Percentiles rank a stretch among this genome's conserved stretches.
phyloP scores from a whole-genome alignment of 1,140 invertebrate genomes.

The Drosophila tropicalis region DNA sequence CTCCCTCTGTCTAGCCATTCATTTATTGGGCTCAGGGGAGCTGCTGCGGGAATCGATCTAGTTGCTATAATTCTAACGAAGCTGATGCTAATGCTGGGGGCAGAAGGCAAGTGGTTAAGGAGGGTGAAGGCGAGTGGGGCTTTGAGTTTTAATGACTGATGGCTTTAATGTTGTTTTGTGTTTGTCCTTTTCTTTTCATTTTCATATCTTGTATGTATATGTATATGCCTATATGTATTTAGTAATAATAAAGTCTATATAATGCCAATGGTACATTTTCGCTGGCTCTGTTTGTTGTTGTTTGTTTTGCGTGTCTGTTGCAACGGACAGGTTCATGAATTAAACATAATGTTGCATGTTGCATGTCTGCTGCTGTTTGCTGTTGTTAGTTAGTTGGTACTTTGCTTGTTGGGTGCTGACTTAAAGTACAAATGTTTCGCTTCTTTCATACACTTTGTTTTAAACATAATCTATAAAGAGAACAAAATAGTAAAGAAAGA shows the following conservation, averaged over 20 bases:
- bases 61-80: background rate
- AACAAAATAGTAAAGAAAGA: background rate
- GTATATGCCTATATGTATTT: background rate
- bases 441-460: constrained; percentile 13
- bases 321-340: background rate
- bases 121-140: too few relatives aligned
- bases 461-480: constrained; percentile 45
- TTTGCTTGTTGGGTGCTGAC: constrained; percentile 31
- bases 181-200: background rate
- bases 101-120: background rate
- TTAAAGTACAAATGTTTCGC: constrained; percentile 34
- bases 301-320: background rate
- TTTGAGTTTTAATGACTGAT: background rate
- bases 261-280: constrained; percentile 4
- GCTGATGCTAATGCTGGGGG: background rate
- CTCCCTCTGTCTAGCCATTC: background rate
- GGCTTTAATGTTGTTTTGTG: constrained; percentile 3
- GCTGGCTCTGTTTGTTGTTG: constrained; percentile 20
- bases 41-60: background rate
- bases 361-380: background rate
- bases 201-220: background rate
- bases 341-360: constrained; percentile 6
- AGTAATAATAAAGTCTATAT: constrained; percentile 4
- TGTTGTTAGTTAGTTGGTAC: constrained; percentile 11
- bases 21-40: background rate